phyloP scores from a whole-genome alignment of 1,140 invertebrate species.

The Euglossa dilemma region DNA sequence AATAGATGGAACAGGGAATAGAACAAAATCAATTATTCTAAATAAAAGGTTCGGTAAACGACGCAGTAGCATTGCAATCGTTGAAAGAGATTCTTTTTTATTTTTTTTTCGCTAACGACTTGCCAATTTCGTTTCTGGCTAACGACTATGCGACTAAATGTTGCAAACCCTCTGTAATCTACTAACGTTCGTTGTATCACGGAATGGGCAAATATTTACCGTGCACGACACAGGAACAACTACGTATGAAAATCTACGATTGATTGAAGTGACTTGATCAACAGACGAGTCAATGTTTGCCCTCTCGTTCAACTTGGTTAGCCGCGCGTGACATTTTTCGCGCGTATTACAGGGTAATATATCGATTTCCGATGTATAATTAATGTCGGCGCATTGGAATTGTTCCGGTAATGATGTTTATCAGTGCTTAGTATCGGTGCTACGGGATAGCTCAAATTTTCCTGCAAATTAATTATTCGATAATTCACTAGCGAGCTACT shows the following conservation, averaged over 20 bases:
- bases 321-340: slow-evolving; percentile 9
- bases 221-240: neutral
- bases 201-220: slow-evolving; percentile 8
- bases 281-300: slow-evolving; percentile 6
- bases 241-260: slow-evolving; percentile 23
- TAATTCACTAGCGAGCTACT: neutral
- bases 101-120: slow-evolving; percentile 4
- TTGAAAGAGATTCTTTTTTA: neutral
- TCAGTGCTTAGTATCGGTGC: neutral
- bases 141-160: neutral
- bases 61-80: neutral
- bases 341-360: slow-evolving; percentile 1
- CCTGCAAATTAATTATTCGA: neutral
- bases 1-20: neutral
- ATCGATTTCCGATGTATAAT: slow-evolving; percentile 18
- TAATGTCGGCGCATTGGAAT: neutral
- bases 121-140: neutral
- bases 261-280: slow-evolving; percentile 34
- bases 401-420: neutral
- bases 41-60: slow-evolving; percentile 7
- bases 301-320: neutral
- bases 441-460: neutral
- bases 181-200: neutral
- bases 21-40: slow-evolving; percentile 15
- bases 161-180: slow-evolving; percentile 7